Evolutionary conservation across 2,888 invertebrate genomes (phyloP).

Genomic region (Lasioglossum lativentre): DNA sequence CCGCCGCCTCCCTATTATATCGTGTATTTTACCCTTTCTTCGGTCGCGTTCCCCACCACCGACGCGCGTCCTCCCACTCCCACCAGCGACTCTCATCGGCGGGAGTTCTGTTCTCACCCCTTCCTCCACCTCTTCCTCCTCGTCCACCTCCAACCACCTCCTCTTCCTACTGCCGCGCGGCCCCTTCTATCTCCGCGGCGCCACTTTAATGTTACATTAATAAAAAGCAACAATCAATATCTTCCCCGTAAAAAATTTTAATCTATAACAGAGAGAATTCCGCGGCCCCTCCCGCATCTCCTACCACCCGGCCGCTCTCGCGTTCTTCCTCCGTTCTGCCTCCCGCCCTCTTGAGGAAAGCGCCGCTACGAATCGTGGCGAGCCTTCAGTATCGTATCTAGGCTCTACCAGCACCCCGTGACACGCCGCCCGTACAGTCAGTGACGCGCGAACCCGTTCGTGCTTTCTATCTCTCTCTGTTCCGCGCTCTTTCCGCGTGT

Average conservation of each 20-base stretch:
- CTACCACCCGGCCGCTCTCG: slow-evolving; percentile 37
- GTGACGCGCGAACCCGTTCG: slow-evolving; percentile 48
- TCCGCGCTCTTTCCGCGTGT: slow-evolving; percentile 22
- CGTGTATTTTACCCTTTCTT: slow-evolving; percentile 55
- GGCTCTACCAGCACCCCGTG: slow-evolving; percentile 64
- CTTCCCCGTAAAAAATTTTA: slow-evolving; percentile 83
- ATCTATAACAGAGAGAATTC: slow-evolving; percentile 81
- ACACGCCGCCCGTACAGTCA: slow-evolving; percentile 38
- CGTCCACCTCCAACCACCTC: not conserved
- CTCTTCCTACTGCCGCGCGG: not conserved
- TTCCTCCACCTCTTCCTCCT: not conserved
- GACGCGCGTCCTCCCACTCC: slow-evolving; percentile 49
- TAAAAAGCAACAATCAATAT: slow-evolving; percentile 85
- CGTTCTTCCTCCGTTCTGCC: slow-evolving; percentile 42
- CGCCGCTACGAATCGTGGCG: slow-evolving; percentile 59
- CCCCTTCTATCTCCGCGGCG: slow-evolving; percentile 68
- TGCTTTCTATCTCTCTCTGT: not conserved
- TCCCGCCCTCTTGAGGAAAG: slow-evolving; percentile 72
- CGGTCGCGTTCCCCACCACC: slow-evolving; percentile 59
- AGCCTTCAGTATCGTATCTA: slow-evolving; percentile 71
- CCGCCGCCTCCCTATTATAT: slow-evolving; percentile 50
- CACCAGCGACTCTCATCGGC: slow-evolving; percentile 49
- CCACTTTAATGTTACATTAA: slow-evolving; percentile 84
- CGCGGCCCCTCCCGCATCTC: slow-evolving; percentile 56
- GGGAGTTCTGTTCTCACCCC: slow-evolving; percentile 51